Evolutionary conservation across 2,888 invertebrate genomes (phyloP), one percentile per base, ranked within the genome.

Genomic region (Drosophila quinaria): DNA sequence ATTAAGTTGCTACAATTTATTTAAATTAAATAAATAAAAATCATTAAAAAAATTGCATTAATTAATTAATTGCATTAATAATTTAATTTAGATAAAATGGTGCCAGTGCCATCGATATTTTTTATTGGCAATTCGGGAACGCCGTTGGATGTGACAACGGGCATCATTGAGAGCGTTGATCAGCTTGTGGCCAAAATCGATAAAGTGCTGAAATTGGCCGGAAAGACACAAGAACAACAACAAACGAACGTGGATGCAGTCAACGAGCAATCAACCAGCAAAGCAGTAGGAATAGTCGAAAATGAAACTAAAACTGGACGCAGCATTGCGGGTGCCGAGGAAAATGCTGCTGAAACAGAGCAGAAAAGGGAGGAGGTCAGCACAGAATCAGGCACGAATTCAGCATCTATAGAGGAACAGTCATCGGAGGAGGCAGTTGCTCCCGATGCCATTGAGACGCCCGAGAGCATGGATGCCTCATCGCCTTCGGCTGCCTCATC

Each of bases 91-190:
- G 96, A 96, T 92, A 95, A 96, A 92, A 93, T 96, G 80, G 96
- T 95, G 13, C 95, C 96, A 0, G 94, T 96, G 6, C 98, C 98
- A 1, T 97, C 97, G 0, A 92, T 97, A 56, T 98, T 96, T 93
- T 97, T 98, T 90, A 98, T 98, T 91, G 97, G 97, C 0, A 94
- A 95, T 60, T 95, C 95, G 89, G 98, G 98, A 0, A 94, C 94
- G 0, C 97, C 98, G 0, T 88, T 98, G 58, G 97, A 97, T 91
- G 95, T 98, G 58, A 94, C 97, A 13, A 95, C 94, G 4, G 95
- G 95, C 89, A 94, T 92, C 82, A 93, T 95, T 3, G 93, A 94
- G 25, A 92, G 94, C n/a, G 91, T 94, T 1, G 91, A 92, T 44
- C 95, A 95, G 74, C 93, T 98, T 58, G 93, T 94, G 0, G 89